A percentile compares a stretch with the other conserved stretches of the same genome.
Evolutionary conservation across 1,140 invertebrate genomes (phyloP).

Genomic region (Sitophilus oryzae): DNA sequence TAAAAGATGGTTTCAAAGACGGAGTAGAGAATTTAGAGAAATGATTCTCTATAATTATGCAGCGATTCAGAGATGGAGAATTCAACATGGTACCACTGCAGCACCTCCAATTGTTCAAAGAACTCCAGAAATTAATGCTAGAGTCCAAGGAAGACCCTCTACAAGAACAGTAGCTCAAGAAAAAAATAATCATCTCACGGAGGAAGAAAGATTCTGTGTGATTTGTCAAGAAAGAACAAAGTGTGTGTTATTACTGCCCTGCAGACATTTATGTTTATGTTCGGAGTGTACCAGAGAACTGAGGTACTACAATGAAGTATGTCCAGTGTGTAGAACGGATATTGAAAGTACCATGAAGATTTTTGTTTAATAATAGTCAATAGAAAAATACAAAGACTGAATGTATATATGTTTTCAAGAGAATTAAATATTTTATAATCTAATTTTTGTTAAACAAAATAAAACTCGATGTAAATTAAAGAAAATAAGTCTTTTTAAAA

Average conservation of each 20-base stretch:
- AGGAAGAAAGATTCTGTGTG: slow-evolving; percentile 26
- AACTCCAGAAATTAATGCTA: neutral
- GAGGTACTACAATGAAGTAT: slow-evolving; percentile 24
- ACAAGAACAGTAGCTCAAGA: neutral
- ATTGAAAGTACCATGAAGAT: slow-evolving; percentile 29
- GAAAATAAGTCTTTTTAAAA: too few species aligned
- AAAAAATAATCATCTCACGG: neutral
- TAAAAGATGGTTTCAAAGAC: slow-evolving; percentile 6
- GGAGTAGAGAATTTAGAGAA: slow-evolving; percentile 1
- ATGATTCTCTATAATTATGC: neutral
- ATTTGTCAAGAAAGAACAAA: slow-evolving; percentile 29
- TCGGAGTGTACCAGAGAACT: slow-evolving; percentile 24
- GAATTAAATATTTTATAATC: too few species aligned
- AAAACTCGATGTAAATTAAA: too few species aligned
- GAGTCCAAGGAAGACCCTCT: neutral
- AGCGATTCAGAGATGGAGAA: neutral
- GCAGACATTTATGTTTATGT: slow-evolving; percentile 31
- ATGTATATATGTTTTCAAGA: too few species aligned
- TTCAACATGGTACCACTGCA: neutral
- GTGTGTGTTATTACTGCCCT: slow-evolving; percentile 30
- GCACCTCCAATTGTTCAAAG: neutral
- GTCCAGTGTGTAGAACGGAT: slow-evolving; percentile 31
- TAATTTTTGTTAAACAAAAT: too few species aligned
- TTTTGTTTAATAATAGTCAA: slow-evolving; percentile 16
- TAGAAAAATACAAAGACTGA: neutral